A percentile compares a stretch with the other conserved stretches of the same genome.
Conservation (phyloP, 2,113 vertebrate species). For the Urocynchramus pylzowi region DNA sequence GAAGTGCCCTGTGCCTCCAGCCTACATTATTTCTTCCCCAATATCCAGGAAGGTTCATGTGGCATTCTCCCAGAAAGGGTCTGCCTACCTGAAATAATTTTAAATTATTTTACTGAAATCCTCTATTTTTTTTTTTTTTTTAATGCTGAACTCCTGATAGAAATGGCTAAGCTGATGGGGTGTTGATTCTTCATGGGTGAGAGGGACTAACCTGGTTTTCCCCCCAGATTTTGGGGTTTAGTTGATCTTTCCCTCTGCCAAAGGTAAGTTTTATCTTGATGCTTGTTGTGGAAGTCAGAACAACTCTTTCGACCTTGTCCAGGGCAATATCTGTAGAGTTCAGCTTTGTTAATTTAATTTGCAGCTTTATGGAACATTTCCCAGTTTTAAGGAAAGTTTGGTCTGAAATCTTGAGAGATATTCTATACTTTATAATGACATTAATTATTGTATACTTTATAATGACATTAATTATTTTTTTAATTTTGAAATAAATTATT, state of each 20-base stretch:
- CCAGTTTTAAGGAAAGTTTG: not conserved
- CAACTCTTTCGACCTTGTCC: not conserved
- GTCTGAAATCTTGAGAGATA: not conserved
- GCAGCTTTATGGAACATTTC: not conserved
- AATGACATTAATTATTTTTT: not conserved
- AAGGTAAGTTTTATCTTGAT: not conserved
- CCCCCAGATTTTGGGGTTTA: not conserved
- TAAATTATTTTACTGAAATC: too few relatives aligned
- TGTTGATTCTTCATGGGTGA: not conserved
- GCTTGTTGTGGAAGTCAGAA: not conserved
- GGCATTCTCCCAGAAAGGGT: not conserved
- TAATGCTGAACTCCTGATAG: not conserved
- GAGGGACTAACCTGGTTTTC: not conserved
- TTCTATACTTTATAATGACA: not conserved
- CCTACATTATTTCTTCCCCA: not conserved
- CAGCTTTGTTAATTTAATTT: not conserved
- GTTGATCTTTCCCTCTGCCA: not conserved
- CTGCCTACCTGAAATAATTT: not conserved
- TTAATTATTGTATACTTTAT: not conserved
- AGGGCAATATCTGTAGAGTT: not conserved
- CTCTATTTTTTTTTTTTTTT: too few relatives aligned
- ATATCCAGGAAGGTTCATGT: not conserved
- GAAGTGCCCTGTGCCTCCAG: not conserved
- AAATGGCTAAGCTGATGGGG: not conserved
- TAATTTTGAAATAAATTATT: not conserved